A percentile compares a stretch with the other conserved stretches of the same genome.
These are phyloP conservation scores for Nycticebus coucang DNA, from an alignment of 2,113 vertebrate genomes.

Conservation along the genomic window DNA sequence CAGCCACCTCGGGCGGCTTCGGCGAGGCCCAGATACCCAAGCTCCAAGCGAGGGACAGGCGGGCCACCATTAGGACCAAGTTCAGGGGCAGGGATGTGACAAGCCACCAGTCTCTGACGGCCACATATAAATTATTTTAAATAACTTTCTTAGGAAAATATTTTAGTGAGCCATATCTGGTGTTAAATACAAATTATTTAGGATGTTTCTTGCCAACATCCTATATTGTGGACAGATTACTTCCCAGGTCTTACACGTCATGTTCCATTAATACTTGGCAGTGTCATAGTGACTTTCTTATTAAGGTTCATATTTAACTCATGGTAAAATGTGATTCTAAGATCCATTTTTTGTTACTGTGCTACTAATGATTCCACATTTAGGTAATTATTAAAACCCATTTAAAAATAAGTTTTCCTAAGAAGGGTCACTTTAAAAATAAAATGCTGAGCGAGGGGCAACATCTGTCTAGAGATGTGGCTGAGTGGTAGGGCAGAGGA, in stretches of 20 bases:
- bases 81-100: neutral
- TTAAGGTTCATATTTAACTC: constrained; percentile 42
- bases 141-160: constrained; percentile 45
- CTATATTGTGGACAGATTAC: neutral
- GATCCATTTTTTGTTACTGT: too few relatives aligned
- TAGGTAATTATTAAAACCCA: neutral
- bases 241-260: neutral
- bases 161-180: neutral
- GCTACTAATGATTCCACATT: neutral
- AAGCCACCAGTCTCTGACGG: neutral
- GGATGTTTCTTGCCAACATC: neutral
- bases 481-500: too few relatives aligned
- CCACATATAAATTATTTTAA: constrained; percentile 7
- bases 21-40: neutral
- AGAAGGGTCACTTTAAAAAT: constrained; percentile 34
- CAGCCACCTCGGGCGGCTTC: neutral
- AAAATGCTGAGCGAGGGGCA: neutral
- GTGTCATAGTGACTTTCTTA: neutral
- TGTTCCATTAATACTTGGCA: constrained; percentile 30
- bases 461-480: too few relatives aligned
- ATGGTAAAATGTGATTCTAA: neutral
- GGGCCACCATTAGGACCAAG: neutral
- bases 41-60: neutral
- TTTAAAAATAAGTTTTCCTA: neutral
- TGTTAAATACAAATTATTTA: neutral